phyloP scores from a whole-genome alignment of 2,888 invertebrate species.

The Meloe dianella region DNA sequence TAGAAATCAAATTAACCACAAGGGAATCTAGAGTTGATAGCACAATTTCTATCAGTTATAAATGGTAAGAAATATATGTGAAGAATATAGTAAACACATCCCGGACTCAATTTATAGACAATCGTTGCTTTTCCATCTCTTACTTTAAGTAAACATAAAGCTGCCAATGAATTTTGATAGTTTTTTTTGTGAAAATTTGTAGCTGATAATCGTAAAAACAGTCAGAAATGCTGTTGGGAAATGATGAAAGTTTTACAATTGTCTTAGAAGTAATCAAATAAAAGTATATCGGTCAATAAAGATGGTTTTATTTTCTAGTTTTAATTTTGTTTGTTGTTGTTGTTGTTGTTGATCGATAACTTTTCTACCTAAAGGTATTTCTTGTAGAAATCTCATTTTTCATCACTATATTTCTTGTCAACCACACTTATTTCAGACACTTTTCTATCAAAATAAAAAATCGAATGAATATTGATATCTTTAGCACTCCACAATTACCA shows the following conservation, averaged over 20 bases:
- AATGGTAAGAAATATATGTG: neutral
- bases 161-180: neutral
- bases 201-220: neutral
- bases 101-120: neutral
- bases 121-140: neutral
- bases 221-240: neutral
- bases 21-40: neutral
- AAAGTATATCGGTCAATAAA: neutral
- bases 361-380: too few species aligned
- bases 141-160: neutral
- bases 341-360: too few species aligned
- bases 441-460: neutral
- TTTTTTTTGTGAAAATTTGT: too few species aligned
- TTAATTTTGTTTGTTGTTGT: too few species aligned
- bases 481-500: neutral
- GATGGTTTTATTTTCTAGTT: neutral
- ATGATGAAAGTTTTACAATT: neutral
- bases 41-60: neutral
- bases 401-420: too few species aligned
- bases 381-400: too few species aligned
- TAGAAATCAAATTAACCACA: constrained; percentile 4
- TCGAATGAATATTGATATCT: neutral
- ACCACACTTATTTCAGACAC: too few species aligned
- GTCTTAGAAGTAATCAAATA: neutral
- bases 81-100: neutral